These are phyloP conservation scores for Pipra filicauda DNA, from an alignment of 2,113 vertebrate species.

Conservation along the genomic window DNA sequence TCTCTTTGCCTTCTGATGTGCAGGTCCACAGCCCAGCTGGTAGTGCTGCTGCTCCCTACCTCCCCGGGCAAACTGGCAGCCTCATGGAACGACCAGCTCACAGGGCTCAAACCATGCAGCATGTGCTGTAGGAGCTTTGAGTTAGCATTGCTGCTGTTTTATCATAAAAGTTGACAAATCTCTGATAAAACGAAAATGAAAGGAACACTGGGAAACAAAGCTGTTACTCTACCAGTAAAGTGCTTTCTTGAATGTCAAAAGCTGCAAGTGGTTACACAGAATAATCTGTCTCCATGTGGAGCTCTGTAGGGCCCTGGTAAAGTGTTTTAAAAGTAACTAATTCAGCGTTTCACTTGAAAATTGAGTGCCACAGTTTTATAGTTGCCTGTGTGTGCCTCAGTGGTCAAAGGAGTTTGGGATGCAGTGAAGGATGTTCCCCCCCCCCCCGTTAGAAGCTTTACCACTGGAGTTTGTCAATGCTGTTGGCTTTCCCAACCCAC, in stretches of 20 bases:
- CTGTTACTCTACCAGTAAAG: not conserved
- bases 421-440: not conserved
- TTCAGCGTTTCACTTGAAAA: not conserved
- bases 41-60: not conserved
- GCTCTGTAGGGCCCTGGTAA: not conserved
- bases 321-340: not conserved
- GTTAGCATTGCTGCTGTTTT: not conserved
- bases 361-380: not conserved
- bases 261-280: not conserved
- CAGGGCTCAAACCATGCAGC: not conserved
- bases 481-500: not conserved
- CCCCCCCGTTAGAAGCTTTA: not conserved
- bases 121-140: not conserved
- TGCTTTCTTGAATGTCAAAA: not conserved
- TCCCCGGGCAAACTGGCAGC: not conserved
- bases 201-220: not conserved
- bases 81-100: rapidly evolving
- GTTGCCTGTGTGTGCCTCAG: not conserved
- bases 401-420: not conserved
- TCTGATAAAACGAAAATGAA: not conserved
- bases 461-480: too few species aligned
- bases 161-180: not conserved
- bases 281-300: not conserved
- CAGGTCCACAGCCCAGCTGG: not conserved
- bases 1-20: constrained; percentile 3